These are phyloP conservation scores for Schizothorax lantsangensis DNA, from an alignment of 2,797 vertebrate species.

Conservation along the genomic window DNA sequence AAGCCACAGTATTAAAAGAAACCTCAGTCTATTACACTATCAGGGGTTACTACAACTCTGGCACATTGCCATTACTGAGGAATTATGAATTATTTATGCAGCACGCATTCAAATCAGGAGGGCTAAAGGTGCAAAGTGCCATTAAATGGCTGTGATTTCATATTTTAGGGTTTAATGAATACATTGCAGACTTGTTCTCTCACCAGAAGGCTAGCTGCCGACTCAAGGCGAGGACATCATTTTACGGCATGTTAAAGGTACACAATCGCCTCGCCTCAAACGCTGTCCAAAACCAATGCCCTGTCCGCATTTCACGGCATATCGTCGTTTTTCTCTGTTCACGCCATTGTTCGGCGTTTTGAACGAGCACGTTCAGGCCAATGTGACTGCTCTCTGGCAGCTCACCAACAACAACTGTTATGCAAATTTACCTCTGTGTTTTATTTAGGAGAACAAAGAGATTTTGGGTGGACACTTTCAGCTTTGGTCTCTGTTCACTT, in stretches of 20 bases:
- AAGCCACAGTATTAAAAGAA: conserved; percentile 63
- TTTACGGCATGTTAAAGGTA: conserved; percentile 72
- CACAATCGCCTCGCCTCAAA: conserved; percentile 58
- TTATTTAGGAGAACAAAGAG: conserved; percentile 64
- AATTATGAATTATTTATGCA: conserved; percentile 71
- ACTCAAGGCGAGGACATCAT: conserved; percentile 59
- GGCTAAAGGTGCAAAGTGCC: conserved; percentile 70
- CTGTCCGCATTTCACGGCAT: conserved; percentile 68
- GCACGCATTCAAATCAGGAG: conserved; percentile 69
- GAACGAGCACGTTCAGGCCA: conserved; percentile 11
- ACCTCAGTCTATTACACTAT: conserved; percentile 67
- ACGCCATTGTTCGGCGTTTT: conserved; percentile 38
- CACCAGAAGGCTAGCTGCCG: conserved; percentile 36
- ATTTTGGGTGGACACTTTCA: conserved; percentile 25
- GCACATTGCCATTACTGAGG: conserved; percentile 69
- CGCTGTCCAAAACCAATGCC: conserved; percentile 43
- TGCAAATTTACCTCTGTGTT: conserved; percentile 58
- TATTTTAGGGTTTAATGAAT: conserved; percentile 77
- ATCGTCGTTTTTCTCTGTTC: conserved; percentile 67
- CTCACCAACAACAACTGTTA: conserved; percentile 46
- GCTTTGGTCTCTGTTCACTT: conserved; percentile 50
- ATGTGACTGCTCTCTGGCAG: conserved; percentile 21
- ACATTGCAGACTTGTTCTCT: conserved; percentile 63
- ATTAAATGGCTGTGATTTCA: conserved; percentile 74
- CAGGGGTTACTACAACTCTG: conserved; percentile 70